Conservation (phyloP, 1,140 invertebrate species). For the Plectrocnemia conspersa region DNA sequence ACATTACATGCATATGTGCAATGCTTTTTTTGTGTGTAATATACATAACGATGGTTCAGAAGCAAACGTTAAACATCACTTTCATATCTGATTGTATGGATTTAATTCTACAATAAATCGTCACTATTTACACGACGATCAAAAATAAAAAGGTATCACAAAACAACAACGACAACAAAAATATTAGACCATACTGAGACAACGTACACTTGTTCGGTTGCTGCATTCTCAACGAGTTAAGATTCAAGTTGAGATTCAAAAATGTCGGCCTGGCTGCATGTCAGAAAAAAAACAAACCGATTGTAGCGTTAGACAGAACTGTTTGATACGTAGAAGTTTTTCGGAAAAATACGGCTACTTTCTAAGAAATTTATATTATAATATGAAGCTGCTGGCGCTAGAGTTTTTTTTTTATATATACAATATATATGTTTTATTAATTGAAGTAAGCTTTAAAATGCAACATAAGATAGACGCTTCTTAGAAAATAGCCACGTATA, state of each 20-base stretch:
- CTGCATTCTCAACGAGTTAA: conserved; percentile 84
- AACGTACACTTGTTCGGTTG: conserved; percentile 77
- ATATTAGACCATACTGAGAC: conserved; percentile 45
- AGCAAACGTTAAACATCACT: too few species aligned
- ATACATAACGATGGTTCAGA: too few species aligned
- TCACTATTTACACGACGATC: neutral
- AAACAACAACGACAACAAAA: neutral
- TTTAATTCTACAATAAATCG: too few species aligned
- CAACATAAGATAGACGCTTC: conserved; percentile 16
- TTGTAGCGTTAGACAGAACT: conserved; percentile 9
- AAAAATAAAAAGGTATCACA: neutral
- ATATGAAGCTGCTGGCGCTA: conserved; percentile 19
- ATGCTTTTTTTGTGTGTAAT: too few species aligned
- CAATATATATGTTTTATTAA: neutral
- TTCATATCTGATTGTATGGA: too few species aligned
- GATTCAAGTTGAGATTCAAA: conserved; percentile 91
- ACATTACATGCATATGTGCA: too few species aligned
- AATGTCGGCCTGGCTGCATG: conserved; percentile 91
- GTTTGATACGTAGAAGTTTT: neutral
- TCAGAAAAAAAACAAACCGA: conserved; percentile 15
- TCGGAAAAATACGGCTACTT: conserved; percentile 21
- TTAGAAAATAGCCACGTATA: conserved; percentile 39
- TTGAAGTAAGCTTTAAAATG: conserved; percentile 4
- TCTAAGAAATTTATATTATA: conserved; percentile 25
- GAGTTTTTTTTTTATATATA: conserved; percentile 13